Percentiles rank a stretch among this genome's conserved stretches.
Conservation (phyloP, 2,113 vertebrate species). For the Cyrtonyx montezumae region DNA sequence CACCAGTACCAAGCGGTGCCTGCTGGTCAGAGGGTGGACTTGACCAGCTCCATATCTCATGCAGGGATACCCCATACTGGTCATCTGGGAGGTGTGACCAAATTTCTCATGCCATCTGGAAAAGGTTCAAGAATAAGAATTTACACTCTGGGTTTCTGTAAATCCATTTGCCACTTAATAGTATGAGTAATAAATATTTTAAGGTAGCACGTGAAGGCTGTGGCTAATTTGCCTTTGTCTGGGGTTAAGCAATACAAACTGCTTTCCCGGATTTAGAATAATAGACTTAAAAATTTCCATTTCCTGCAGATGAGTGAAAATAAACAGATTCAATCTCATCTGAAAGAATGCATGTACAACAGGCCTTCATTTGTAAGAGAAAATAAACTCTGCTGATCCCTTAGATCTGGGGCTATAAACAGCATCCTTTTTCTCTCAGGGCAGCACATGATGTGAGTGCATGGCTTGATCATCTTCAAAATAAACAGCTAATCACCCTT, state of each 20-base stretch:
- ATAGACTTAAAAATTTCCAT: conserved; percentile 28
- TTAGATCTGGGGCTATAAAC: conserved; percentile 43
- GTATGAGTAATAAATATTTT: neutral
- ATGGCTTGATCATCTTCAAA: conserved; percentile 53
- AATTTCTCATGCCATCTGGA: neutral
- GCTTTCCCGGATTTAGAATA: conserved; percentile 13
- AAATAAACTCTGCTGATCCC: conserved; percentile 63
- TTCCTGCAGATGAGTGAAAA: conserved; percentile 69
- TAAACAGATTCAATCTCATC: conserved; percentile 50
- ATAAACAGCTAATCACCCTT: conserved; percentile 65
- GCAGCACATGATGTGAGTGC: conserved; percentile 22
- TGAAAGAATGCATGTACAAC: conserved; percentile 44
- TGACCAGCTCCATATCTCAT: neutral
- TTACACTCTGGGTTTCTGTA: neutral
- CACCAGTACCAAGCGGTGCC: neutral
- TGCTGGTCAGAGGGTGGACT: neutral
- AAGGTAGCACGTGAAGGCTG: conserved; percentile 1
- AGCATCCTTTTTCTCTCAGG: conserved; percentile 40
- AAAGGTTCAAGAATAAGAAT: neutral
- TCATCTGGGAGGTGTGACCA: neutral
- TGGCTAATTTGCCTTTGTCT: conserved; percentile 41
- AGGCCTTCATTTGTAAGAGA: conserved; percentile 36
- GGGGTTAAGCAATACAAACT: conserved; percentile 39
- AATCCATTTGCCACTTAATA: neutral
- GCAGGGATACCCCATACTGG: neutral